Evolutionary conservation across 1,140 invertebrate genomes (phyloP).

Genomic region (Trichogramma pretiosum): DNA sequence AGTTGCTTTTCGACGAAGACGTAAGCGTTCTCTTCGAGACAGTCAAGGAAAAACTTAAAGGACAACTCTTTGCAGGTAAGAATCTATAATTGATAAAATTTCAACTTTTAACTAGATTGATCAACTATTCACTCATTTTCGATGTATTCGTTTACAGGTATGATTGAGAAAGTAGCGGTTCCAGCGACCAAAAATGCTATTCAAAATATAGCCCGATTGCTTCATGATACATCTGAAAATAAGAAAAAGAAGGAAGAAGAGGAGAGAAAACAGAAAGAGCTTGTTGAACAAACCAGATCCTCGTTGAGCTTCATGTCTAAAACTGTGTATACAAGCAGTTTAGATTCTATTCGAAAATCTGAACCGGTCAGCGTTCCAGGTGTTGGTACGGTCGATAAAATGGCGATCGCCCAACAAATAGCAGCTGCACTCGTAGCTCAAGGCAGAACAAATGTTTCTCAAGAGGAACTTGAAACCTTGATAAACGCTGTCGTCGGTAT

Average conservation of each 20-base stretch:
- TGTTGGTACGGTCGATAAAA: conserved; percentile 59
- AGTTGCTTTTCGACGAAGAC: conserved; percentile 58
- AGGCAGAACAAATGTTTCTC: conserved; percentile 67
- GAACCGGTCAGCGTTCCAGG: conserved; percentile 54
- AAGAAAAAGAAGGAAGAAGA: conserved; percentile 47
- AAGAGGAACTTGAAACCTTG: conserved; percentile 64
- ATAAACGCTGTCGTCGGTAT: conserved; percentile 67
- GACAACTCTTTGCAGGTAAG: conserved; percentile 66
- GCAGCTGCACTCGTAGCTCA: conserved; percentile 65
- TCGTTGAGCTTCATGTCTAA: conserved; percentile 26
- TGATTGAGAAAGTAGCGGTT: conserved; percentile 57
- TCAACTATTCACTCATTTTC: neutral
- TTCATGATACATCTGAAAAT: conserved; percentile 53
- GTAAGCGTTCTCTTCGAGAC: conserved; percentile 70
- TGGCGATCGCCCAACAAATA: conserved; percentile 66
- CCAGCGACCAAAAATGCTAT: conserved; percentile 52
- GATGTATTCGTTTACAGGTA: conserved; percentile 56
- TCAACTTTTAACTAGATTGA: neutral
- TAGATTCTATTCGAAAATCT: conserved; percentile 28
- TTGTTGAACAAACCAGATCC: conserved; percentile 26
- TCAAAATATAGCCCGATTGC: conserved; percentile 57
- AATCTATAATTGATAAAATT: neutral
- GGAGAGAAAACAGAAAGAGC: conserved; percentile 31
- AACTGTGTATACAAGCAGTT: conserved; percentile 25
- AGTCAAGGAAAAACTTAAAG: conserved; percentile 75